Evolutionary conservation across 2,888 invertebrate species (phyloP).

Genomic region (Punctoribates punctum): DNA sequence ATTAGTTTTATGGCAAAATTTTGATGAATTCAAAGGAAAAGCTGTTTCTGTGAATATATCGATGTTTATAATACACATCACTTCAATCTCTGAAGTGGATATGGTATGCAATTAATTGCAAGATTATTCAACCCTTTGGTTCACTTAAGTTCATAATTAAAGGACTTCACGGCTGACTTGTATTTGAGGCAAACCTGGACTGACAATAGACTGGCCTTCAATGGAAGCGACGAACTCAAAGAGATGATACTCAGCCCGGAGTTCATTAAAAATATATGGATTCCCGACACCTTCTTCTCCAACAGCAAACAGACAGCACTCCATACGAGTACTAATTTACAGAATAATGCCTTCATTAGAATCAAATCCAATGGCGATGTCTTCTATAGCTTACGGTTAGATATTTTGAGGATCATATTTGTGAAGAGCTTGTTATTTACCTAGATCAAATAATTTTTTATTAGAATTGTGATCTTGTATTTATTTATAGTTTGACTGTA

Average conservation of each 20-base stretch:
- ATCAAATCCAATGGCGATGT: constrained; percentile 32
- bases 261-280: constrained; percentile 15
- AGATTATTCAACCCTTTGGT: background rate
- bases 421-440: too few relatives aligned
- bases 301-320: constrained; percentile 3
- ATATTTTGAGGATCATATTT: background rate
- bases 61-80: background rate
- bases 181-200: background rate
- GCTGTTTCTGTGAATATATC: background rate
- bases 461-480: too few relatives aligned
- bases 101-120: background rate
- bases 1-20: too few relatives aligned
- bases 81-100: background rate
- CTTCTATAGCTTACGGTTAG: background rate
- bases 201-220: background rate
- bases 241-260: background rate
- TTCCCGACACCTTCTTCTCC: constrained; percentile 24
- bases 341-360: constrained; percentile 1
- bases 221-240: background rate
- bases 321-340: background rate
- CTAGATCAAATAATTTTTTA: background rate
- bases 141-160: background rate
- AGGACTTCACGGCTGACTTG: background rate
- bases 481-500: too few relatives aligned
- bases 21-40: too few relatives aligned